phyloP scores from a whole-genome alignment of 2,888 invertebrate genomes.

The Microdon myrmicae region DNA sequence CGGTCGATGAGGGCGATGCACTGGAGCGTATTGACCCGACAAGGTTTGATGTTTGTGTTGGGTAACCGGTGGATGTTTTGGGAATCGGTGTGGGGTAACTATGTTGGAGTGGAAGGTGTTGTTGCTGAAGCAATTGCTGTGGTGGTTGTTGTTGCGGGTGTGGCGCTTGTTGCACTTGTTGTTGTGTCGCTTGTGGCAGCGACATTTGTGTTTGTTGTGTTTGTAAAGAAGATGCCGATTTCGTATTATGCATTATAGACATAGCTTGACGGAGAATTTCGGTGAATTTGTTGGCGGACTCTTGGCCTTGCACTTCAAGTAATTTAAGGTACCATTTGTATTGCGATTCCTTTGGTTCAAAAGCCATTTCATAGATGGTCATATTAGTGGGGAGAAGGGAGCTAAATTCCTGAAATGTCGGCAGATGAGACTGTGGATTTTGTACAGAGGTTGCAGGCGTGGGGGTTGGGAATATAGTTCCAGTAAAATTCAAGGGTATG shows the following conservation, averaged over 20 bases:
- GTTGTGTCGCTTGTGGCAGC: conserved; percentile 47
- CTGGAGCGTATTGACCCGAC: conserved; percentile 13
- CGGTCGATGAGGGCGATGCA: conserved; percentile 55
- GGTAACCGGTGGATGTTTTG: conserved; percentile 35
- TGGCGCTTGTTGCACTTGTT: conserved; percentile 55
- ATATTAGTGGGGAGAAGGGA: conserved; percentile 70
- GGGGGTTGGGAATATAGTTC: conserved; percentile 55
- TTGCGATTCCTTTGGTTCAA: conserved; percentile 69
- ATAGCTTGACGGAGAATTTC: conserved; percentile 65
- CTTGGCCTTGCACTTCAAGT: conserved; percentile 69
- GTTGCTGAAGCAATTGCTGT: conserved; percentile 47
- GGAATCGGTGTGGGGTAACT: conserved; percentile 29
- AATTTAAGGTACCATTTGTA: conserved; percentile 71
- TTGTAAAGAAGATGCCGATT: conserved; percentile 25
- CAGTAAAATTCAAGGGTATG: conserved; percentile 57
- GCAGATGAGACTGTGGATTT: conserved; percentile 52
- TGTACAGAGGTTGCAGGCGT: conserved; percentile 53
- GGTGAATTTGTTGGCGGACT: conserved; percentile 71
- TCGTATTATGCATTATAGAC: conserved; percentile 58
- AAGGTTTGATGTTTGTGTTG: conserved; percentile 15
- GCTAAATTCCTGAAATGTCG: conserved; percentile 59
- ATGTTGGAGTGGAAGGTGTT: conserved; percentile 16
- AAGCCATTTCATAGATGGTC: conserved; percentile 70
- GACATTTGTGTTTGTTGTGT: conserved; percentile 50
- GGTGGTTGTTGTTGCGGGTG: conserved; percentile 57